phyloP scores from a whole-genome alignment of 37 sponge, comb jelly and placozoan species.

The Beroe ovata region DNA sequence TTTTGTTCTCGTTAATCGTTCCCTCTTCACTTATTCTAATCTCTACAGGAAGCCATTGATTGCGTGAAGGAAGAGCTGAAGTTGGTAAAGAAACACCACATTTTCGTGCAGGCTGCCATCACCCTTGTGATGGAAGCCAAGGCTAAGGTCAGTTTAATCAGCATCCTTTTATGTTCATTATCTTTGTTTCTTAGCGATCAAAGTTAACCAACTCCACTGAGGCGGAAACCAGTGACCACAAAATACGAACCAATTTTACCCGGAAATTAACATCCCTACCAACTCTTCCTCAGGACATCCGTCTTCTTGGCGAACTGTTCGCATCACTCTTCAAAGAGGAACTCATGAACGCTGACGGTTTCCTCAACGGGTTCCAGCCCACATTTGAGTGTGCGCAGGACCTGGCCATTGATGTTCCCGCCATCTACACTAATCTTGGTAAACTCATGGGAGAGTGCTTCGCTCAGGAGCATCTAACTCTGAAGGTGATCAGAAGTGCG shows the following conservation, averaged over 20 bases:
- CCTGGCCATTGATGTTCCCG: constrained; percentile 44
- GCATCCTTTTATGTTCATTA: no score
- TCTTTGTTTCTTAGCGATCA: no score
- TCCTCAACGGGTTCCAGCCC: constrained; percentile 48
- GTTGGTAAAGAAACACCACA: constrained; percentile 59
- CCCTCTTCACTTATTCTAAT: background rate
- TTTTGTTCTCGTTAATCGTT: no score
- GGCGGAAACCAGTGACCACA: no score
- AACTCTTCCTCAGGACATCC: background rate
- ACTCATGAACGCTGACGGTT: constrained; percentile 58
- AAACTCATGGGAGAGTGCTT: constrained; percentile 17
- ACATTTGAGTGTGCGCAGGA: constrained; percentile 18
- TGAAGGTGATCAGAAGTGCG: constrained; percentile 48
- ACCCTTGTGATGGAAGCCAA: constrained; percentile 50
- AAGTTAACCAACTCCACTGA: no score
- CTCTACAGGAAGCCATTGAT: constrained; percentile 10
- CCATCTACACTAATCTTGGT: constrained; percentile 51
- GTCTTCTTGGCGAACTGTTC: constrained; percentile 48
- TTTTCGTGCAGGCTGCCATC: constrained; percentile 43
- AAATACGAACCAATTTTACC: no score
- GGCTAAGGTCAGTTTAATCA: background rate
- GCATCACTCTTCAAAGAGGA: constrained; percentile 1
- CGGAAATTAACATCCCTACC: no score
- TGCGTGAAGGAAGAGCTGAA: constrained; percentile 51
- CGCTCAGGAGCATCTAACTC: constrained; percentile 22